These are phyloP conservation scores for Vombatus ursinus DNA, from an alignment of 2,113 vertebrate genomes.

Conservation along the genomic window DNA sequence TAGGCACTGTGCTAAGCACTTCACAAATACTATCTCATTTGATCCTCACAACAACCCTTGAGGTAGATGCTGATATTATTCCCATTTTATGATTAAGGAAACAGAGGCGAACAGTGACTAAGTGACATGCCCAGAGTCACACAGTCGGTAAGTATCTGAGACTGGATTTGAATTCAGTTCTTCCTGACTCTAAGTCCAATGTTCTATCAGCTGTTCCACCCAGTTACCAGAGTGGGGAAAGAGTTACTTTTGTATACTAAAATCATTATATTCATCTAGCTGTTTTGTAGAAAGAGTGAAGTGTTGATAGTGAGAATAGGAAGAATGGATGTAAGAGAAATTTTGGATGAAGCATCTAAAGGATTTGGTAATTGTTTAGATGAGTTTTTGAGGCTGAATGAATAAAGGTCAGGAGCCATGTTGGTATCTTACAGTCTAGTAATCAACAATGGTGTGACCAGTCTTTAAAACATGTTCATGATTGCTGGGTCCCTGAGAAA, in stretches of 20 bases:
- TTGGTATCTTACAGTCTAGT: background rate
- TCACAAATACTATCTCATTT: background rate
- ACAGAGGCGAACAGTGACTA: background rate
- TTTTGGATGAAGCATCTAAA: background rate
- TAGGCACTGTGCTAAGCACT: background rate
- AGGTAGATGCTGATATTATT: background rate
- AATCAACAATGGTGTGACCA: background rate
- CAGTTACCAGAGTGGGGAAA: background rate
- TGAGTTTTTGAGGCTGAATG: background rate
- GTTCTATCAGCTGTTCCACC: background rate
- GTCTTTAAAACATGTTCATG: background rate
- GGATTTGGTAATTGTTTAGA: background rate
- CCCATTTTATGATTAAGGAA: background rate
- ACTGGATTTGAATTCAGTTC: background rate
- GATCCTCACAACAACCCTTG: background rate
- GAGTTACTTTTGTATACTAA: background rate
- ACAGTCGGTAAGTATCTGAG: background rate
- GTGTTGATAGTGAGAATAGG: background rate
- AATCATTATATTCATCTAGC: background rate
- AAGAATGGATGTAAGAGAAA: conserved; percentile 8
- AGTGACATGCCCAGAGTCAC: background rate
- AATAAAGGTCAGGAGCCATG: background rate
- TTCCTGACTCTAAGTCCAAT: background rate
- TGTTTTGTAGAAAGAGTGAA: conserved; percentile 42
- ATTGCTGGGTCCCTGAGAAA: background rate